A percentile compares a stretch with the other conserved stretches of the same genome.
These are phyloP conservation scores for Agapornis roseicollis DNA, from an alignment of 2,113 vertebrate genomes.

Conservation along the genomic window DNA sequence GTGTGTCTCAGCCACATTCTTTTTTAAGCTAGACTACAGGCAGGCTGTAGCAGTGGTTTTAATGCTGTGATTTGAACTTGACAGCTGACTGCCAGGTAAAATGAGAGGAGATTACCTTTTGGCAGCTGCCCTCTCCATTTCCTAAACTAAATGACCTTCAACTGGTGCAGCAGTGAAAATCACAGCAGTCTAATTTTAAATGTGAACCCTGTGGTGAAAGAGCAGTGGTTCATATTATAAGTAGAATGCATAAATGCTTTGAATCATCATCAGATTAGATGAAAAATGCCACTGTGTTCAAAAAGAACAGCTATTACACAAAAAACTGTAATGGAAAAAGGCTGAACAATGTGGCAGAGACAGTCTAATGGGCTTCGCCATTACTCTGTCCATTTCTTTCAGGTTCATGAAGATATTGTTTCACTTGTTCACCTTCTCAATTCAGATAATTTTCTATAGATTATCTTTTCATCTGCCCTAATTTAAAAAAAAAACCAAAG, in stretches of 20 bases:
- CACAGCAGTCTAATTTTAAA: conserved; percentile 41
- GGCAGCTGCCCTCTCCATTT: conserved; percentile 47
- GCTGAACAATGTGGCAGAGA: neutral
- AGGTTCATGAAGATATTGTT: neutral
- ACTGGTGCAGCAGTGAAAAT: conserved; percentile 41
- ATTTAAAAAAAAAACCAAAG: neutral
- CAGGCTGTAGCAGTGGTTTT: neutral
- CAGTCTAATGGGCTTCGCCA: conserved; percentile 11
- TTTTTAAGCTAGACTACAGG: neutral
- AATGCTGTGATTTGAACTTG: conserved; percentile 41
- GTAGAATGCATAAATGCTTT: conserved; percentile 32
- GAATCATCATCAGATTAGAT: conserved; percentile 48
- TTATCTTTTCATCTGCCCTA: conserved; percentile 3
- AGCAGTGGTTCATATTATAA: conserved; percentile 20
- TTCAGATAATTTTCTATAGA: neutral
- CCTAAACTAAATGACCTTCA: conserved; percentile 60
- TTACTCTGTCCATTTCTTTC: neutral
- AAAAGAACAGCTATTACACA: conserved; percentile 27
- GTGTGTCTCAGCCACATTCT: neutral
- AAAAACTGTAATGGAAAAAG: conserved; percentile 2
- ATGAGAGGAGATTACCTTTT: conserved; percentile 57
- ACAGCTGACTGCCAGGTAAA: conserved; percentile 44
- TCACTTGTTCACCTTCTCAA: neutral
- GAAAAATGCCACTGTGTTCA: conserved; percentile 41
- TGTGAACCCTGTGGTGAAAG: conserved; percentile 18